Conservation (phyloP, 2,113 vertebrate species). For the Pterocles burchelli region DNA sequence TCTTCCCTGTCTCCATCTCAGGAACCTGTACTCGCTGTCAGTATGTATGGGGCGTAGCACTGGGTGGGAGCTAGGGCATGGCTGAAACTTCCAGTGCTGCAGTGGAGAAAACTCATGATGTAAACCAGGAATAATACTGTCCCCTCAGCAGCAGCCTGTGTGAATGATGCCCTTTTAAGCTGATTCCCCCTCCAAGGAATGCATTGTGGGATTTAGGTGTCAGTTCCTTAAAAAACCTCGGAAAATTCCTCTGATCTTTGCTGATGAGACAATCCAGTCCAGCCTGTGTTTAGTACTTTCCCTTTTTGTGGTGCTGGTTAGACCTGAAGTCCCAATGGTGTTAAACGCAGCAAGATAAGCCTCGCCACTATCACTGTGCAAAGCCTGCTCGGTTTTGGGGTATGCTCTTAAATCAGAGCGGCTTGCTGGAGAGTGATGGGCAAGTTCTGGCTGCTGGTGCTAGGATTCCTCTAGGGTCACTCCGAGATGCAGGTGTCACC, state of each 20-base stretch:
- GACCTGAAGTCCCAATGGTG: background rate
- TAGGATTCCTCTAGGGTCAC: background rate
- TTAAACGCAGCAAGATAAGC: background rate
- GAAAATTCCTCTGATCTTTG: background rate
- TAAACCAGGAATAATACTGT: background rate
- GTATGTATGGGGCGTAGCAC: background rate
- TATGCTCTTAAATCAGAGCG: background rate
- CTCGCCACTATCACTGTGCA: fast-evolving
- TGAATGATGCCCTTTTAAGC: background rate
- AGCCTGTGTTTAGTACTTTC: background rate
- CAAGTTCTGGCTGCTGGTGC: background rate
- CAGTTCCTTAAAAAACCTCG: background rate
- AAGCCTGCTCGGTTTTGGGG: background rate
- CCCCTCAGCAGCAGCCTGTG: background rate
- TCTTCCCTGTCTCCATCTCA: background rate
- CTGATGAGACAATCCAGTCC: background rate
- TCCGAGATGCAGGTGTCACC: background rate
- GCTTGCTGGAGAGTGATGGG: background rate
- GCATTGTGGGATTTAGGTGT: background rate
- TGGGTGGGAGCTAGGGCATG: background rate
- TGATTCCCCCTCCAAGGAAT: background rate
- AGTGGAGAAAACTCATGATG: background rate
- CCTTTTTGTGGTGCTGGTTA: background rate
- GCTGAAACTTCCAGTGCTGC: background rate
- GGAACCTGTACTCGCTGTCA: fast-evolving